Evolutionary conservation across 2,113 vertebrate species (phyloP), one percentile per base, ranked within the genome.

Genomic region (Nipponia nippon): DNA sequence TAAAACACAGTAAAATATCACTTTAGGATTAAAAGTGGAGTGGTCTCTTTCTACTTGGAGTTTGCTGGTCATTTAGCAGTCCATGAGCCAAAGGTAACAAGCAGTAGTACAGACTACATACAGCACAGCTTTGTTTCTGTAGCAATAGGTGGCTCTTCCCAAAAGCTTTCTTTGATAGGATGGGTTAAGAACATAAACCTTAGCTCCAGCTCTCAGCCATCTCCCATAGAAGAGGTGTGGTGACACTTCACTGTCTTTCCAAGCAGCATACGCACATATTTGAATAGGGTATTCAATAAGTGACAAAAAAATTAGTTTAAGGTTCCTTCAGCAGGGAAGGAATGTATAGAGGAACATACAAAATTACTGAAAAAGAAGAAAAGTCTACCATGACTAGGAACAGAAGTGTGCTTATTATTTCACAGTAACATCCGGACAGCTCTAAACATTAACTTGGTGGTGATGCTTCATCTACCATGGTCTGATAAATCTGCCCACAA

Each of bases 181-280:
- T 8, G 25, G 6, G 4, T 27, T 30, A 76, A 49, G 14, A 83
- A 30, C 13, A 10, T 7, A 59, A 62, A 17, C 13, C 21, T 71
- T 19, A 21, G 4, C 56, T 12, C 2, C 18, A 40, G 17, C 23
- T 56, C 11, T 47, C 21, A 9, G 3, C 46, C 16, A 2, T 6
- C 13, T 23, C 16, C 18, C 4, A 1, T 1, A 40, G 16, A 16
- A 63, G 17, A 58, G 0, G 2, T 3, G 5, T 3, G 5, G 23
- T 16, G 5, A 38, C 6, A 32, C 3, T 6, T 26, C 32, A 44
- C 21, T 12, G 1, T 46, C n/a, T 69, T 62, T 40, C 77, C 32
- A 55, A 58, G 38, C 53, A 90, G 26, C 36, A n/a, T 7, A 20
- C 2, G 13, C 8, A 17, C 6, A 9, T 9, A 30, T 3, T 52